Conservation (phyloP, 1,140 invertebrate genomes). For the Lordiphosa stackelbergi region DNA sequence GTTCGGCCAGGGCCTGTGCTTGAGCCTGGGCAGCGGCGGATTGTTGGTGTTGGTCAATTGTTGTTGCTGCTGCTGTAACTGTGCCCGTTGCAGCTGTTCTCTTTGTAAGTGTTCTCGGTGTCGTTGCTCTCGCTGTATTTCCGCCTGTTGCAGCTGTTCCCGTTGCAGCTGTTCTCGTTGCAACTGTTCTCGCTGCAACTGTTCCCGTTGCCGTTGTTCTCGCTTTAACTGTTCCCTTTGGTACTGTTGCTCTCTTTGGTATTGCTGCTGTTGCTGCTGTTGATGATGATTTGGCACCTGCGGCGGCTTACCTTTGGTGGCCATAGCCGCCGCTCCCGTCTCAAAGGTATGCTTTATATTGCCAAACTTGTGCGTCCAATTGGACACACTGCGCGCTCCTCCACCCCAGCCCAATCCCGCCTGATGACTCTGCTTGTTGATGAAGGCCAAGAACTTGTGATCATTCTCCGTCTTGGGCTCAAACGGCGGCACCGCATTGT, state of each 20-base stretch:
- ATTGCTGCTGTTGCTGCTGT: conserved; percentile 18
- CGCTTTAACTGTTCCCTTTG: conserved; percentile 14
- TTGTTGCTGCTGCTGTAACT: conserved; percentile 31
- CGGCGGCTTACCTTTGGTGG: conserved; percentile 63
- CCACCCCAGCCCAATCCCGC: conserved; percentile 69
- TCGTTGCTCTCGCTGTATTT: conserved; percentile 8
- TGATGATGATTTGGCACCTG: conserved; percentile 44
- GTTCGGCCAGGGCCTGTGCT: conserved; percentile 39
- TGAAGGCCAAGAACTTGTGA: conserved; percentile 88
- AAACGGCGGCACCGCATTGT: conserved; percentile 81
- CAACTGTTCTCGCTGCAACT: conserved; percentile 17
- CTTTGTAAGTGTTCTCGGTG: conserved; percentile 28
- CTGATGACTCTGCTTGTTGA: conserved; percentile 84
- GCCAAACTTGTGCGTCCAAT: conserved; percentile 89
- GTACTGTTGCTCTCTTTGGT: conserved; percentile 23
- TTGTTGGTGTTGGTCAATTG: conserved; percentile 63
- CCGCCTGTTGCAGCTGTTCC: conserved; percentile 20
- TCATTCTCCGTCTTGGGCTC: conserved; percentile 90
- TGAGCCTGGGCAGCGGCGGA: conserved; percentile 56
- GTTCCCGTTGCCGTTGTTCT: conserved; percentile 26
- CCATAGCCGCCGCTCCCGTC: conserved; percentile 53
- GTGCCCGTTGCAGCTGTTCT: conserved; percentile 19
- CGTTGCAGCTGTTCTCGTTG: conserved; percentile 19
- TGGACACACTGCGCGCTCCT: conserved; percentile 74
- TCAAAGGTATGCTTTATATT: conserved; percentile 92